Base-by-base conservation (phyloP, 2,113 vertebrate genomes). In the Myiopsitta monachus region DNA sequence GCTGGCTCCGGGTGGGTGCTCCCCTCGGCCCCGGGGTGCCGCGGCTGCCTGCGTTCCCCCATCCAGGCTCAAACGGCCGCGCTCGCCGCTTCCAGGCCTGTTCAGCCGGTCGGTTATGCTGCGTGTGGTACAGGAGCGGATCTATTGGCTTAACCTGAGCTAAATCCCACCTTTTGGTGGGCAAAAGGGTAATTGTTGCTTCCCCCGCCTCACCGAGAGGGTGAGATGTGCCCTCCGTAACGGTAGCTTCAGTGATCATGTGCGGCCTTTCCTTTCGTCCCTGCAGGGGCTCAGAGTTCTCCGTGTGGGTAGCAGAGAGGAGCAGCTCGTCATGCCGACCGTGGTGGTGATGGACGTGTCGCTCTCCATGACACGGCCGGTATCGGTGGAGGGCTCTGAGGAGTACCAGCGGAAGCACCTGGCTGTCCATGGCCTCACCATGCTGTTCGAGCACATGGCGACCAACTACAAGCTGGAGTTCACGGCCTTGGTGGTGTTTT, bases 371-470 rank as follows among this genome's bases (percentile, higher is more conserved):
- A 99, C 99, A 3, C 98, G 99, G 16, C 99, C 99, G 0, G 99
- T 99, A 95, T 98, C 98, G 0, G 78, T 98, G 69, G 99, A 99
- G 85, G 98, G 99, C 41, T 98, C 97, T 0, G 99, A 99, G 87
- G 99, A 99, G 78, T 99, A 99, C 84, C 99, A 99, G 97, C 98
- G 99, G 83, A 99, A 99, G 81, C 99, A 99, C 92, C 97, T 99
- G 87, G 99, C 99, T 2, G 98, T 99, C 27, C 99, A 99, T 28
- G 99, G 99, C 46, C 98, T 99, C 16, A 99, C 99, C 3, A 99
- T 99, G 99, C 97, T 99, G 27, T 99, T 99, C 90, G 99, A 99
- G 96, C 99, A 99, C 97, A 99, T 99, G 99, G 99, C 99, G 5
- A 99, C 99, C 68, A 99, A 99, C 96, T 99, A 99, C 97, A 99